A percentile compares a stretch with the other conserved stretches of the same genome.
Conservation (phyloP, 1,140 invertebrate species). For the Bombus pascuorum region DNA sequence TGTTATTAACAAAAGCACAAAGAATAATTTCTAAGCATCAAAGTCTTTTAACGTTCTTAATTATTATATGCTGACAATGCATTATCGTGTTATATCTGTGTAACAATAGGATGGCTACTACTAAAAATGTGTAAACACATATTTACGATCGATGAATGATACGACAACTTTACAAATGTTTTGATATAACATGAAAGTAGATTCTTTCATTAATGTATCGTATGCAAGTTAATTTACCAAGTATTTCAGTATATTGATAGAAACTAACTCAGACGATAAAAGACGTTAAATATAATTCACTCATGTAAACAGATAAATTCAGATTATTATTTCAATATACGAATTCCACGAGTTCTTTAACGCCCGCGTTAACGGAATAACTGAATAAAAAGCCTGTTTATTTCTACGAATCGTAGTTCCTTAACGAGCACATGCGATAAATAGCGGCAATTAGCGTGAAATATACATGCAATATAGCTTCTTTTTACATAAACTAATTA, state of each 20-base stretch:
- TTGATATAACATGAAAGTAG: not conserved
- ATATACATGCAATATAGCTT: not conserved
- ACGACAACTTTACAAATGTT: not conserved
- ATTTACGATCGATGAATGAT: not conserved
- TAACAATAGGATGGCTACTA: too few relatives aligned
- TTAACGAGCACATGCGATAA: not conserved
- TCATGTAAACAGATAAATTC: not conserved
- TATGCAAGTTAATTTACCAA: not conserved
- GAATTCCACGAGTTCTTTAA: not conserved
- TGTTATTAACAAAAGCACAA: too few relatives aligned
- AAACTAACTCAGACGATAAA: too few relatives aligned
- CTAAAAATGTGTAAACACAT: too few relatives aligned
- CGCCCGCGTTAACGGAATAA: not conserved
- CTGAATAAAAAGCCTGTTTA: not conserved
- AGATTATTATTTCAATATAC: constrained; percentile 5
- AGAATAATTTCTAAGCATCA: too few relatives aligned
- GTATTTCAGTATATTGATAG: not conserved
- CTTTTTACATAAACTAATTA: too few relatives aligned
- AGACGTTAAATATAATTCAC: not conserved
- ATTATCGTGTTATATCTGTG: too few relatives aligned
- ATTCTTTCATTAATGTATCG: not conserved
- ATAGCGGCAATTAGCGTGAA: not conserved
- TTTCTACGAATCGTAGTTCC: not conserved
- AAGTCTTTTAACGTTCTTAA: too few relatives aligned
- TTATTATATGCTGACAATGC: too few relatives aligned